Percentiles rank a stretch among this genome's conserved stretches.
phyloP scores from a whole-genome alignment of 2,888 invertebrate genomes.

The Archaeoteleia sp. region DNA sequence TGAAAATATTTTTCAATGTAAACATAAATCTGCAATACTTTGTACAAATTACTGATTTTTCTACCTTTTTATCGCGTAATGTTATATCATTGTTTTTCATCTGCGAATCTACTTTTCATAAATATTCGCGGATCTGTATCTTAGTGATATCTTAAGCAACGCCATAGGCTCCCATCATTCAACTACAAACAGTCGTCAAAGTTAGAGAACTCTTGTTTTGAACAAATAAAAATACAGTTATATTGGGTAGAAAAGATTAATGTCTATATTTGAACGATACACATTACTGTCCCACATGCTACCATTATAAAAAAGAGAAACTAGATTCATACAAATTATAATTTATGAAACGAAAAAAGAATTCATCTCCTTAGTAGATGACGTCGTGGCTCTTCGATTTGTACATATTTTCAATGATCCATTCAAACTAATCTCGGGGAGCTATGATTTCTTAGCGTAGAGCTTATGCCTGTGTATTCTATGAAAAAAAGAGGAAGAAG shows the following conservation, averaged over 20 bases:
- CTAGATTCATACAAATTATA: too few relatives aligned
- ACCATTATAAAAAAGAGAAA: too few relatives aligned
- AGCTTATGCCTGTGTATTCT: conserved; percentile 30
- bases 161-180: conserved; percentile 44
- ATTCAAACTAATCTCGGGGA: conserved; percentile 17
- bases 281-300: too few relatives aligned
- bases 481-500: conserved; percentile 15
- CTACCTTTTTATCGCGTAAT: too few relatives aligned
- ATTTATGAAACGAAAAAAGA: conserved; percentile 10
- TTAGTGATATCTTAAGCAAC: conserved; percentile 54
- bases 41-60: too few relatives aligned
- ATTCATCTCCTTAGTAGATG: conserved; percentile 53
- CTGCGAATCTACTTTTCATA: conserved; percentile 31
- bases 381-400: conserved; percentile 55
- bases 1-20: too few relatives aligned
- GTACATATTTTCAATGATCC: conserved; percentile 58
- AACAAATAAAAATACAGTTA: too few relatives aligned
- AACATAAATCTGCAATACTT: too few relatives aligned
- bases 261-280: too few relatives aligned
- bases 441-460: conserved; percentile 39
- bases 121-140: conserved; percentile 44
- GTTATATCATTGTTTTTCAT: conserved; percentile 8
- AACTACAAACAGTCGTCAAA: conserved; percentile 37
- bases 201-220: too few relatives aligned
- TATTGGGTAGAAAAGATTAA: too few relatives aligned